Percentiles rank a stretch among this genome's conserved stretches.
These are phyloP conservation scores for Galendromus occidentalis DNA, from an alignment of 1,140 invertebrate species.

Conservation along the genomic window DNA sequence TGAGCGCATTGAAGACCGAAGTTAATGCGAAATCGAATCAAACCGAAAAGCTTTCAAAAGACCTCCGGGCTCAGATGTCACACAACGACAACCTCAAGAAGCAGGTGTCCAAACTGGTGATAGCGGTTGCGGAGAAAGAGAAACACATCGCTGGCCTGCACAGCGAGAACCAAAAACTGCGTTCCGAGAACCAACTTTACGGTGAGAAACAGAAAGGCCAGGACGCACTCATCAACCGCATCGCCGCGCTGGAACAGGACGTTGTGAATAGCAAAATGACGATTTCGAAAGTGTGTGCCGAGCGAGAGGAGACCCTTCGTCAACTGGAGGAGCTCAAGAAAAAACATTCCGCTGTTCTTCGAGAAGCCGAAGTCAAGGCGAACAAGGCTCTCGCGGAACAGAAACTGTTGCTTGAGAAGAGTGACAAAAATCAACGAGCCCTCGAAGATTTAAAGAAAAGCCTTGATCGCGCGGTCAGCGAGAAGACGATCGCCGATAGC, in stretches of 20 bases:
- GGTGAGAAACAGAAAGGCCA: background rate
- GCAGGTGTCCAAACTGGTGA: background rate
- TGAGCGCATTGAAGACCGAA: background rate
- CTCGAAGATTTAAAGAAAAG: background rate
- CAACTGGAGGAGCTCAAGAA: background rate
- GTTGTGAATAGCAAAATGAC: background rate
- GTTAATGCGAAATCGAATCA: background rate
- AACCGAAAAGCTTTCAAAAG: background rate
- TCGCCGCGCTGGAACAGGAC: background rate
- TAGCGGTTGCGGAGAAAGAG: background rate
- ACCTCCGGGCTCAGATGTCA: background rate
- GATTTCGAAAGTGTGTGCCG: conserved; percentile 6
- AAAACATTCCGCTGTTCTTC: background rate
- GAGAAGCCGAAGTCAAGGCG: background rate
- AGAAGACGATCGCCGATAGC: conserved; percentile 1
- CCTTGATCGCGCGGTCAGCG: background rate
- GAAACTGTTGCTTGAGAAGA: background rate
- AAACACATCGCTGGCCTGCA: background rate
- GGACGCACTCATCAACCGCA: conserved; percentile 2
- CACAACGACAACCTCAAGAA: conserved; percentile 5
- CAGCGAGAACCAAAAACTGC: conserved; percentile 3
- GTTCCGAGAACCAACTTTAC: background rate
- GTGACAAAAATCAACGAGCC: background rate
- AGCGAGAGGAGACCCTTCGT: background rate
- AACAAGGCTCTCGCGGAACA: background rate